These are phyloP conservation scores for Chymomyza fuscimana DNA, from an alignment of 2,888 invertebrate genomes.

Conservation along the genomic window DNA sequence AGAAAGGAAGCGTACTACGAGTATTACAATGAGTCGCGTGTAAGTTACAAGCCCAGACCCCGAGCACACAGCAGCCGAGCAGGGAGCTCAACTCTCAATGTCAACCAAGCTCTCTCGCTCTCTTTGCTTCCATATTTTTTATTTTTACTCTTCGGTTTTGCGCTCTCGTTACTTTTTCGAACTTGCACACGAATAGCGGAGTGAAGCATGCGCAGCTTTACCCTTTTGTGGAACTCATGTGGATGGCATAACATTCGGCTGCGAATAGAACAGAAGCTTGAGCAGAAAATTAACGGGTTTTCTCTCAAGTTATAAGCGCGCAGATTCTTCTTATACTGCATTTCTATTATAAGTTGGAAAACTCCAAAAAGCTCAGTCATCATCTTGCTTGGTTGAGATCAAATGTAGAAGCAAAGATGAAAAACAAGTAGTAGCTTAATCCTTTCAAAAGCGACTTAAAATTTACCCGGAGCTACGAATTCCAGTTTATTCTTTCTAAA, in stretches of 20 bases:
- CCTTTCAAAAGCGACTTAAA: too few relatives aligned
- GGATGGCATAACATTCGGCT: background rate
- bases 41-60: conserved; percentile 23
- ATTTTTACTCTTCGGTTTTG: background rate
- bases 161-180: conserved; percentile 8
- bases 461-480: too few relatives aligned
- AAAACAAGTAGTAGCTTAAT: conserved; percentile 25
- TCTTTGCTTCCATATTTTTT: background rate
- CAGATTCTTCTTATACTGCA: background rate
- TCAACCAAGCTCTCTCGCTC: background rate
- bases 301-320: background rate
- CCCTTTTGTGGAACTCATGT: background rate
- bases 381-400: background rate
- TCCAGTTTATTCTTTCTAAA: too few relatives aligned
- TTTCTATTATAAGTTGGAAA: background rate
- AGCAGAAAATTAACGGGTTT: background rate
- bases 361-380: background rate
- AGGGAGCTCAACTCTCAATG: background rate
- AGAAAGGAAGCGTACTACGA: conserved; percentile 15
- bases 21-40: conserved; percentile 29
- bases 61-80: conserved; percentile 18
- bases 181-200: background rate
- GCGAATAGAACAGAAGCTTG: background rate
- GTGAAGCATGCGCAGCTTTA: background rate
- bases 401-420: background rate